phyloP scores from a whole-genome alignment of 2,888 invertebrate species.

The Euclidia mi region DNA sequence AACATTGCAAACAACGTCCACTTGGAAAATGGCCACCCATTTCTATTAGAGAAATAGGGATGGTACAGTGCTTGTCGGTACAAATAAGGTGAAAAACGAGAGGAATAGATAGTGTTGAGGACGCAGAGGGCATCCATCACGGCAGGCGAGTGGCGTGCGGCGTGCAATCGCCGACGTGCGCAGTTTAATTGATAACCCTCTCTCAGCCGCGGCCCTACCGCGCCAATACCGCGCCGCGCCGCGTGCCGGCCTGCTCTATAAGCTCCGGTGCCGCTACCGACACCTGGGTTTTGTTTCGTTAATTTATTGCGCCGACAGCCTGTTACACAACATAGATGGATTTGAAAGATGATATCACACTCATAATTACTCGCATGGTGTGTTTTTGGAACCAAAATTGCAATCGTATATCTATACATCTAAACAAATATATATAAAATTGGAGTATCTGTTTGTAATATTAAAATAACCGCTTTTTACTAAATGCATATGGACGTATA shows the following conservation, averaged over 20 bases:
- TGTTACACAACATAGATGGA: conserved; percentile 30
- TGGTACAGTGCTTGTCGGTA: conserved; percentile 44
- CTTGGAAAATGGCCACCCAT: conserved; percentile 40
- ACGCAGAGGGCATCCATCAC: conserved; percentile 62
- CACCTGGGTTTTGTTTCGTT: conserved; percentile 46
- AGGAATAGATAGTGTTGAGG: conserved; percentile 60
- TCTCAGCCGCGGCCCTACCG: conserved; percentile 14
- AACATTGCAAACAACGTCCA: conserved; percentile 39
- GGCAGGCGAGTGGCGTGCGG: conserved; percentile 25
- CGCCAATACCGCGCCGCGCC: too few relatives aligned
- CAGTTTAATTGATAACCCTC: conserved; percentile 62
- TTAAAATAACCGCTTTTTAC: too few relatives aligned
- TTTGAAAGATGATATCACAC: conserved; percentile 24
- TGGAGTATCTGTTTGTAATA: too few relatives aligned
- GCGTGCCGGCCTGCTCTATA: conserved; percentile 20
- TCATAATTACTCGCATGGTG: conserved; percentile 17
- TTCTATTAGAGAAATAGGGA: conserved; percentile 44
- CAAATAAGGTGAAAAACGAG: conserved; percentile 66
- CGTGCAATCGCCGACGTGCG: conserved; percentile 54
- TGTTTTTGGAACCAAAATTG: neutral
- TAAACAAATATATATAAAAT: too few relatives aligned
- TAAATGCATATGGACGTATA: too few relatives aligned
- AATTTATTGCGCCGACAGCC: conserved; percentile 39
- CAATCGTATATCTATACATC: neutral
- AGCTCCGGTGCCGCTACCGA: conserved; percentile 39